A percentile compares a stretch with the other conserved stretches of the same genome.
Evolutionary conservation across 2,888 invertebrate genomes (phyloP).

Genomic region (Cabera pusaria): DNA sequence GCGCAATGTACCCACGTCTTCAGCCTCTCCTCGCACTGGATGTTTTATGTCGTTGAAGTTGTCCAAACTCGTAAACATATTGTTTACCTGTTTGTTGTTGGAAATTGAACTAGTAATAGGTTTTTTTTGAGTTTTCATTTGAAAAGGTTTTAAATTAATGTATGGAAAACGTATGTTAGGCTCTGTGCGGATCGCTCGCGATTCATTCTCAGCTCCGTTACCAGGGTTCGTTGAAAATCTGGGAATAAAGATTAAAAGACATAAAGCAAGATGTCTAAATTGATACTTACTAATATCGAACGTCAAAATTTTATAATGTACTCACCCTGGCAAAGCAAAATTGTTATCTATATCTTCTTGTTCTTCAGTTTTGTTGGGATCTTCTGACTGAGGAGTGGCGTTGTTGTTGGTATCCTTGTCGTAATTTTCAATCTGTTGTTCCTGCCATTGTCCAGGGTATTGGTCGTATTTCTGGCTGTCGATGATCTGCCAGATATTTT

Average conservation of each 20-base stretch:
- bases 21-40: constrained; percentile 72
- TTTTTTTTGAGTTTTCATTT: constrained; percentile 61
- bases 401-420: constrained; percentile 25
- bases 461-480: constrained; percentile 66
- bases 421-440: constrained; percentile 46
- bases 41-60: constrained; percentile 60
- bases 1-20: constrained; percentile 51
- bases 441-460: constrained; percentile 61
- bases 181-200: constrained; percentile 72
- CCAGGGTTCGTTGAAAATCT: constrained; percentile 69
- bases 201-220: constrained; percentile 73
- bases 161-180: constrained; percentile 70
- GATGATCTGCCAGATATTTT: constrained; percentile 77
- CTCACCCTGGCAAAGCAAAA: constrained; percentile 73
- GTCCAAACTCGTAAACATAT: constrained; percentile 63
- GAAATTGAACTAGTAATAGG: constrained; percentile 41
- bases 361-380: constrained; percentile 24
- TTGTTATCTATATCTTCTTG: constrained; percentile 49
- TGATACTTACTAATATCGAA: too few relatives aligned
- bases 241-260: constrained; percentile 37
- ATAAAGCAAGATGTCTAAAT: constrained; percentile 11
- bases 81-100: constrained; percentile 57
- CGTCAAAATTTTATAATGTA: too few relatives aligned
- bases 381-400: constrained; percentile 16
- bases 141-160: constrained; percentile 70